These are phyloP conservation scores for Neomicropteryx cornuta DNA, from an alignment of 1,140 invertebrate genomes.

Conservation along the genomic window DNA sequence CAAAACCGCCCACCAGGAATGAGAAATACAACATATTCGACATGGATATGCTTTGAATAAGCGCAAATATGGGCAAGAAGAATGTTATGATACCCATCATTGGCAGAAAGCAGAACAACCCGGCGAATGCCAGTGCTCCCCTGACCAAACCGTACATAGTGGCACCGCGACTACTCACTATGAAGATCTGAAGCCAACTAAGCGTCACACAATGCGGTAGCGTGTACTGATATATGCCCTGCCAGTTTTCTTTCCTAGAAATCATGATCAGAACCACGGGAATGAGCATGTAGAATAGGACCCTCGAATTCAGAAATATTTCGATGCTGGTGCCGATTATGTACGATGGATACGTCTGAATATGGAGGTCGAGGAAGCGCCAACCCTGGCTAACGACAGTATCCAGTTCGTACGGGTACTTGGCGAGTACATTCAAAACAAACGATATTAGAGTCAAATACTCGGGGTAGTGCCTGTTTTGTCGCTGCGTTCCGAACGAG, in stretches of 20 bases:
- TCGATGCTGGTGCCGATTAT: constrained; percentile 72
- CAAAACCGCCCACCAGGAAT: constrained; percentile 41
- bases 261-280: constrained; percentile 61
- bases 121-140: constrained; percentile 63
- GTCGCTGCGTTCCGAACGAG: constrained; percentile 50
- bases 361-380: constrained; percentile 66
- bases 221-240: constrained; percentile 62
- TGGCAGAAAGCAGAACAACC: constrained; percentile 64
- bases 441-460: constrained; percentile 64
- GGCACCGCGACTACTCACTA: constrained; percentile 65
- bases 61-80: constrained; percentile 58
- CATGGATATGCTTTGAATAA: constrained; percentile 56
- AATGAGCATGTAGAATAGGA: constrained; percentile 65
- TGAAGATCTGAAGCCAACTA: constrained; percentile 77
- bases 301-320: constrained; percentile 71
- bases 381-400: constrained; percentile 66
- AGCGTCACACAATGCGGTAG: constrained; percentile 78
- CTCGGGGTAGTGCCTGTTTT: constrained; percentile 46
- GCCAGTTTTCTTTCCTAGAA: constrained; percentile 61
- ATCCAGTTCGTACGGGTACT: constrained; percentile 75
- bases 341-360: constrained; percentile 70
- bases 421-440: constrained; percentile 66
- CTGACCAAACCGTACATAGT: constrained; percentile 69
- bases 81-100: constrained; percentile 63
- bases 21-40: constrained; percentile 49